Evolutionary conservation across 2,888 invertebrate species (phyloP).

Genomic region (Meiosimyza platycephala): DNA sequence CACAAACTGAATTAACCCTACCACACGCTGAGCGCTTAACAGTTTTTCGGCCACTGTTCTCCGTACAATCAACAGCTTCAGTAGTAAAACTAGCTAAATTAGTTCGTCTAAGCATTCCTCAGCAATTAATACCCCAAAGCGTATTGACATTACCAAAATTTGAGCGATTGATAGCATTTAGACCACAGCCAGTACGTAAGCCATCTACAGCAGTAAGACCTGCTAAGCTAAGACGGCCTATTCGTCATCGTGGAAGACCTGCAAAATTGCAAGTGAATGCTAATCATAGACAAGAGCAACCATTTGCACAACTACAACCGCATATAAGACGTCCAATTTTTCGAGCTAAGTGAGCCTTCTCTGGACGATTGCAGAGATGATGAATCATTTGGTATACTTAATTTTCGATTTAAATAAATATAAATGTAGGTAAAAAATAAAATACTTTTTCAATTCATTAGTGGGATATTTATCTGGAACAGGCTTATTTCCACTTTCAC

Average conservation of each 20-base stretch:
- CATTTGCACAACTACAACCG: constrained; percentile 34
- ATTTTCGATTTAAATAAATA: too few species aligned
- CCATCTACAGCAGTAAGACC: neutral
- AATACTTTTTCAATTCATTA: too few species aligned
- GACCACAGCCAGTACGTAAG: neutral
- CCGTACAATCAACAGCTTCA: neutral
- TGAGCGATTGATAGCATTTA: neutral
- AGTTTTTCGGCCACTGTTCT: constrained; percentile 47
- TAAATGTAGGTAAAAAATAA: too few species aligned
- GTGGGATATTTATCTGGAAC: too few species aligned
- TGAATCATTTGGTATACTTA: neutral
- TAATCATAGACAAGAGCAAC: neutral
- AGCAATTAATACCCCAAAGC: neutral
- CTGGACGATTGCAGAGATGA: constrained; percentile 26
- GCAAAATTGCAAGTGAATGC: constrained; percentile 5
- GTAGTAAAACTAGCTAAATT: constrained; percentile 4
- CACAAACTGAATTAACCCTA: constrained; percentile 51
- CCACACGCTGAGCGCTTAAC: constrained; percentile 53
- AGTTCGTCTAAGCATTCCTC: neutral
- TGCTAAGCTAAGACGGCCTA: neutral
- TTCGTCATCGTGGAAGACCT: neutral
- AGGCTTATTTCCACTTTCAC: too few species aligned
- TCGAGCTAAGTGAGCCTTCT: constrained; percentile 17
- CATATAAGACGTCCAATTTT: constrained; percentile 37
- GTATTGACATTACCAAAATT: neutral